Conservation (phyloP, 2,888 invertebrate species). For the Oconnorella tubifera region DNA sequence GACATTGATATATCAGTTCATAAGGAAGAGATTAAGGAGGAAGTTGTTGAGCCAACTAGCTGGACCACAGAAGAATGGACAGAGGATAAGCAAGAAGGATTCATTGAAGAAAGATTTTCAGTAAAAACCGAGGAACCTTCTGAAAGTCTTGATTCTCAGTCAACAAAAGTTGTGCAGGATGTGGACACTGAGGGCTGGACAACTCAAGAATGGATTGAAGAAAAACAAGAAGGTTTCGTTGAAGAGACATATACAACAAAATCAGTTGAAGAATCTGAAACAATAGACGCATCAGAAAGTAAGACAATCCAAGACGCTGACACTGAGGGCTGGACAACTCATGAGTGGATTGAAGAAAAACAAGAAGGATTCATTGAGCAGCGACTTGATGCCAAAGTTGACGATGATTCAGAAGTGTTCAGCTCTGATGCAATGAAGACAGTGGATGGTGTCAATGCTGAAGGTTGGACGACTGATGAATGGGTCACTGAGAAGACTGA, state of each 20-base stretch:
- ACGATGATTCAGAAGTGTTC: too few species aligned
- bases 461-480: background rate
- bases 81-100: background rate
- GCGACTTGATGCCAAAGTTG: too few species aligned
- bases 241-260: too few species aligned
- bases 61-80: conserved; percentile 1
- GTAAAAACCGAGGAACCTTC: too few species aligned
- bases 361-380: background rate
- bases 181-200: background rate
- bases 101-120: background rate
- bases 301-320: too few species aligned
- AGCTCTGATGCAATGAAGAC: too few species aligned
- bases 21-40: background rate
- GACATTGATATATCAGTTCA: too few species aligned
- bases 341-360: conserved; percentile 5
- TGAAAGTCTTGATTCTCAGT: too few species aligned
- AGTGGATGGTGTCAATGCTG: too few species aligned
- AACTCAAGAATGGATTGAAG: conserved; percentile 3
- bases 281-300: too few species aligned
- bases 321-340: background rate
- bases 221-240: background rate
- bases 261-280: too few species aligned
- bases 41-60: background rate
- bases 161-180: too few species aligned
- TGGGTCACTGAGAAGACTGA: background rate